These are phyloP conservation scores for Entomobrya multifasciata DNA, from an alignment of 2,888 invertebrate genomes.

Conservation along the genomic window DNA sequence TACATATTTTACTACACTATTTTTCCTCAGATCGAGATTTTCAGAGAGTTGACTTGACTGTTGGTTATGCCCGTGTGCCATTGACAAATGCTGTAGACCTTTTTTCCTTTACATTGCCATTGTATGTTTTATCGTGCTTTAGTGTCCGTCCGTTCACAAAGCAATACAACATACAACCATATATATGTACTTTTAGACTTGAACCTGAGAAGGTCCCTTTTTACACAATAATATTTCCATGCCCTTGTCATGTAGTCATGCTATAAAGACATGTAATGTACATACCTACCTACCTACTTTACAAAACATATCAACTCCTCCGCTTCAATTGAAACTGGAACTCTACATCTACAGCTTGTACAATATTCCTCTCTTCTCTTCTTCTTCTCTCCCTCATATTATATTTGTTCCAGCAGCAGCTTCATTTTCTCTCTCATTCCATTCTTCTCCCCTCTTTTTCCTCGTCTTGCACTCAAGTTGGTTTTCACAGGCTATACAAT, in stretches of 20 bases:
- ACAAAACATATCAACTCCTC: too few species aligned
- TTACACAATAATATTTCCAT: conserved; percentile 18
- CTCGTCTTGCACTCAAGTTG: neutral
- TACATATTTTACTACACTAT: neutral
- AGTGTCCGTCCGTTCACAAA: too few species aligned
- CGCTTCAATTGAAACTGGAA: too few species aligned
- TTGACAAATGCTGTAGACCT: conserved; percentile 24
- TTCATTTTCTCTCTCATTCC: neutral
- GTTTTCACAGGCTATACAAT: conserved; percentile 14
- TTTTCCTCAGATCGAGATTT: neutral
- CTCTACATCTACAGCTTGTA: neutral
- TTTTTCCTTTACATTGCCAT: conserved; percentile 16
- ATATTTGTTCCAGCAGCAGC: neutral
- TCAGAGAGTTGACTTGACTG: neutral
- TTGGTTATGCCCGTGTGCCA: neutral
- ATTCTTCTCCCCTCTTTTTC: neutral
- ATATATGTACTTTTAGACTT: too few species aligned
- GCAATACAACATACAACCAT: neutral
- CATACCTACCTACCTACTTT: too few species aligned
- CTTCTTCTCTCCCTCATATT: neutral
- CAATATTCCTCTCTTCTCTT: neutral
- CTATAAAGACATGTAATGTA: too few species aligned
- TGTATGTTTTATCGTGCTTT: neutral
- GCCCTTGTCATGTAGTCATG: too few species aligned
- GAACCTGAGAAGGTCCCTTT: conserved; percentile 17